Base-by-base conservation (phyloP, 2,113 vertebrate species). In the Caloenas nicobarica region DNA sequence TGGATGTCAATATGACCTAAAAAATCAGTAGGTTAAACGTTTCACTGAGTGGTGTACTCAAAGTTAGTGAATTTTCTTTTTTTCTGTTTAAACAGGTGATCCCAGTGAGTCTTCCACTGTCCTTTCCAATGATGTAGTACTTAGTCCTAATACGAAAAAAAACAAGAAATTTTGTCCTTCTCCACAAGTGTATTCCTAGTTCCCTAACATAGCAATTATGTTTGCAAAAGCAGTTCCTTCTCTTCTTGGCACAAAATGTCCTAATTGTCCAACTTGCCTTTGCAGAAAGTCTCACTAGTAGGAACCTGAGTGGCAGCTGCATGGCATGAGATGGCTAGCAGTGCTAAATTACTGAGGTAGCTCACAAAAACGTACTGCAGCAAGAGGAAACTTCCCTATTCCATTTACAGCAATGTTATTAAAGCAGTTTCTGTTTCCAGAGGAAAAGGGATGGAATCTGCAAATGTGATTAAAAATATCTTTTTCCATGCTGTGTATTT, bases 391-490 rank as follows among this genome's bases (percentile, higher is more conserved):
- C 94, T 93, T 89, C 82, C 76, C 74, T 86, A 61, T 58, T 96
- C 48, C 78, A 85, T 95, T 92, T 62, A 90, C 71, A 85, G 82
- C 78, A 79, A 91, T 69, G 80, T 87, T 97, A 74, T 95, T 95
- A 91, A 18, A 86, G 64, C 10, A 40, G 78, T 95, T 98, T 97
- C 93, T 96, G 94, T 90, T 96, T 97, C 62, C 81, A 89, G 84
- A 92, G 73, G 84, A 97, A 97, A 72, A 54, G 78, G 17, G 69
- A 84, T n/a, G 44, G 79, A 93, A 93, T 87, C 86, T 90, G 89
- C 9, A 58, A 97, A 97, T 93, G 64, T 21, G 31, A 95, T 95
- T 95, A 95, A 95, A 95, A 91, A 25, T n/a, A 58, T 70, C 56
- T 84, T 91, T 93, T 91, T 95, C 92, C 84, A 33, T 78, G 48